Base-by-base conservation (phyloP, 2,797 vertebrate species). In the Lagocephalus sceleratus region DNA sequence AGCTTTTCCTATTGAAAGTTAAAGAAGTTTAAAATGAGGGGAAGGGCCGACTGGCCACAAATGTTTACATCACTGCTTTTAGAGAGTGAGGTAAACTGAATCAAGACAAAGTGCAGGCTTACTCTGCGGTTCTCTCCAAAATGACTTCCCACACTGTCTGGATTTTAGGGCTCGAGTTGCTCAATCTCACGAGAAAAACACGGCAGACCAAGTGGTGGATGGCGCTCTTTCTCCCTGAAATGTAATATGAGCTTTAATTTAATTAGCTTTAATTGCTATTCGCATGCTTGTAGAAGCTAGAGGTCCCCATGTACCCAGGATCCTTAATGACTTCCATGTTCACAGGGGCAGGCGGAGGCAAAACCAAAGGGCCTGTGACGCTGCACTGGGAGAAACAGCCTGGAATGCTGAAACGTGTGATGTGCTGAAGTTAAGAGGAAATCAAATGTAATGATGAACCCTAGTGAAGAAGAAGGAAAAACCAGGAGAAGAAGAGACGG, bases 311-410 rank as follows among this genome's bases (percentile, higher is more conserved):
- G 73, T 71, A 80, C 74, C 54, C 76, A 51, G 51, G 65, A 54
- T 49, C 20, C 20, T 32, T 86, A 86, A 87, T 79, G 60, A 73
- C 56, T 76, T 82, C 82, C 84, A 85, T 71, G 57, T 73, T 66
- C 65, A 73, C 51, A 10, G 29, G 76, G 53, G 58, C 51, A 32
- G 45, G 69, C 7, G 54, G 56, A 10, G n/a, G n/a, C n/a, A n/a
- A n/a, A 49, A 45, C 9, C 8, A 45, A 65, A 60, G 60, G 11
- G 43, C 22, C 51, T 55, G n/a, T 54, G 1, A 29, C 26, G 9
- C 3, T 29, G 26, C 26, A 29, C 7, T 9, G 8, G 26, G 26
- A 29, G 26, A 29, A 35, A 35, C 1, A 14, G 32, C 32, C 12
- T 14, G 32, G 5, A 35, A 3, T 26, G 25, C 25, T 26, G 25